Conservation (phyloP, 2,888 invertebrate species). For the Clostera curtula region DNA sequence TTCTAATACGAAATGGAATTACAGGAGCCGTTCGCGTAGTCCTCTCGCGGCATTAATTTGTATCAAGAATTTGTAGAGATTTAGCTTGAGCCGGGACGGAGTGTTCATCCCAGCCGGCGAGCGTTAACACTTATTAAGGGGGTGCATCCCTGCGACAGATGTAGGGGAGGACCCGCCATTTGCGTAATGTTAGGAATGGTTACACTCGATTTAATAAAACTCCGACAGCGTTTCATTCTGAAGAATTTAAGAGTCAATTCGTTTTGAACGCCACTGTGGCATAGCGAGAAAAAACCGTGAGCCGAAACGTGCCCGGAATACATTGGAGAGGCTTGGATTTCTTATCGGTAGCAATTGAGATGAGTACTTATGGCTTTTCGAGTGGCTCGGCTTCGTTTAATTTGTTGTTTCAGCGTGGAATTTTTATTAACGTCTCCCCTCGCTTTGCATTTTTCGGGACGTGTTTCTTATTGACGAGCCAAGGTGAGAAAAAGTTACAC, state of each 20-base stretch:
- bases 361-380: slow-evolving; percentile 75
- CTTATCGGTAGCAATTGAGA: slow-evolving; percentile 75
- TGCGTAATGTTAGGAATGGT: slow-evolving; percentile 74
- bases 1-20: slow-evolving; percentile 62
- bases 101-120: slow-evolving; percentile 70
- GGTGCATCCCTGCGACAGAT: slow-evolving; percentile 75
- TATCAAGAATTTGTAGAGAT: slow-evolving; percentile 75
- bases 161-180: slow-evolving; percentile 73
- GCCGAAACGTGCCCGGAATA: slow-evolving; percentile 72
- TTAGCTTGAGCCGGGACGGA: slow-evolving; percentile 65
- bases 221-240: slow-evolving; percentile 72
- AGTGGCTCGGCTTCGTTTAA: slow-evolving; percentile 75
- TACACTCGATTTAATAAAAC: slow-evolving; percentile 76
- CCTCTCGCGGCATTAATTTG: slow-evolving; percentile 68
- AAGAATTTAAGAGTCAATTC: slow-evolving; percentile 74
- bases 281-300: slow-evolving; percentile 70
- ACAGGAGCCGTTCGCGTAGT: slow-evolving; percentile 55
- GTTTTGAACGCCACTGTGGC: slow-evolving; percentile 68
- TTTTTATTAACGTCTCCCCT: slow-evolving; percentile 73
- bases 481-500: slow-evolving; percentile 45
- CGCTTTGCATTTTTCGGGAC: slow-evolving; percentile 59
- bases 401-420: slow-evolving; percentile 74
- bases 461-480: slow-evolving; percentile 47
- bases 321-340: slow-evolving; percentile 72
- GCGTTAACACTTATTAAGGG: slow-evolving; percentile 75